phyloP scores from a whole-genome alignment of 2,888 invertebrate genomes.

The Chrysomela aeneicollis region DNA sequence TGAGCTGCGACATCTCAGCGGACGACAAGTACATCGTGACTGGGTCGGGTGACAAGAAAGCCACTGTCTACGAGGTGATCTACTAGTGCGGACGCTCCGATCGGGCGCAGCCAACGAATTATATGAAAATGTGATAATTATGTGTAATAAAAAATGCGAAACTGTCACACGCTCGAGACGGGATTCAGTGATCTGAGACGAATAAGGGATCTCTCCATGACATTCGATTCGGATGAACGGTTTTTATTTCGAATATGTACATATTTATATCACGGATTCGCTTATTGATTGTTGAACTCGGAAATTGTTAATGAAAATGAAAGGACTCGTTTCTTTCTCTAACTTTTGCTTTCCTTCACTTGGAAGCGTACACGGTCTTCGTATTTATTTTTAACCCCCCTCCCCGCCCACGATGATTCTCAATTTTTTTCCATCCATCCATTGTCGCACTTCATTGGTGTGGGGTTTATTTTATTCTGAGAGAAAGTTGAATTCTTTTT shows the following conservation, averaged over 20 bases:
- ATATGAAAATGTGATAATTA: slow-evolving; percentile 56
- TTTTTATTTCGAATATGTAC: slow-evolving; percentile 43
- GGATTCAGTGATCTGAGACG: slow-evolving; percentile 49
- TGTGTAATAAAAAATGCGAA: slow-evolving; percentile 52
- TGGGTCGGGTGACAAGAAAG: slow-evolving; percentile 97
- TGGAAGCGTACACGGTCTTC: background rate
- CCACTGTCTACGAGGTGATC: slow-evolving; percentile 95
- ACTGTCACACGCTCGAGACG: slow-evolving; percentile 43
- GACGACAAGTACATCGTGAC: slow-evolving; percentile 99
- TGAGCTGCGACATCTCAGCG: slow-evolving; percentile 97
- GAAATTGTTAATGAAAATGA: background rate
- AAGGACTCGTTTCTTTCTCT: too few species aligned
- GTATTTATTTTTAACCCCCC: too few species aligned
- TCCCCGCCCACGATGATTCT: too few species aligned
- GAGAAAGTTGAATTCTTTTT: too few species aligned
- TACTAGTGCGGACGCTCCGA: slow-evolving; percentile 65
- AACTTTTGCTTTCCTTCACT: slow-evolving; percentile 17
- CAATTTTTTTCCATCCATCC: too few species aligned
- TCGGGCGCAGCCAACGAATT: slow-evolving; percentile 41
- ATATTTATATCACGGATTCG: slow-evolving; percentile 5
- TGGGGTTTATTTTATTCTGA: too few species aligned
- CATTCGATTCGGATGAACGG: slow-evolving; percentile 49
- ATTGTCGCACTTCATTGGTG: too few species aligned
- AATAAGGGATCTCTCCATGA: slow-evolving; percentile 60
- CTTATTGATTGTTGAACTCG: slow-evolving; percentile 4